Evolutionary conservation across 2,888 invertebrate species (phyloP).

Genomic region (Cecidostiba fungosa): DNA sequence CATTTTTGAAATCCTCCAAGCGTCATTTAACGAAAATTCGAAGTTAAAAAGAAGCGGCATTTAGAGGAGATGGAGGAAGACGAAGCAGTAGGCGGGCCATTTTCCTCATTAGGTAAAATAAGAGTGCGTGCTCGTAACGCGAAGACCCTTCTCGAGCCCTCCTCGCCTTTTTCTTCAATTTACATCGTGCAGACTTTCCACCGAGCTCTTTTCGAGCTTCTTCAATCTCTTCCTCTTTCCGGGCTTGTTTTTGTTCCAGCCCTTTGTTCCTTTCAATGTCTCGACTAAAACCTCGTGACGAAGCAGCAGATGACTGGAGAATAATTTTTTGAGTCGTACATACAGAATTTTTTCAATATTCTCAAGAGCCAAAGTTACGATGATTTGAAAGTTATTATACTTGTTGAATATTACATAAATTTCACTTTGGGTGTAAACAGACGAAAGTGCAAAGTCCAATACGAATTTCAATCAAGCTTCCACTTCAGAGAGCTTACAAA

Average conservation of each 20-base stretch:
- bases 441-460: not conserved
- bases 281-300: not conserved
- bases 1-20: not conserved
- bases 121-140: constrained; percentile 43
- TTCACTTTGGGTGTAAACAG: not conserved
- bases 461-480: not conserved
- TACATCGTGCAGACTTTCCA: constrained; percentile 5
- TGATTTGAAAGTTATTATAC: not conserved
- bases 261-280: constrained; percentile 19
- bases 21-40: constrained; percentile 9
- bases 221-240: constrained; percentile 1
- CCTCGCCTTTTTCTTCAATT: constrained; percentile 13
- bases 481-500: not conserved
- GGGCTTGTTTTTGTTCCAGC: constrained; percentile 25
- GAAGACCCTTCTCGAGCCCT: constrained; percentile 19
- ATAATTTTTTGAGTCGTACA: too few relatives aligned
- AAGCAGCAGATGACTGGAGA: not conserved
- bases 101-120: constrained; percentile 57
- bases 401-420: not conserved
- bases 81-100: constrained; percentile 14
- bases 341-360: too few relatives aligned
- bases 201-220: constrained; percentile 11
- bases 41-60: constrained; percentile 4
- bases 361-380: not conserved
- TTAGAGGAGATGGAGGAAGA: not conserved